These are phyloP conservation scores for Zaprionus camerounensis DNA, from an alignment of 1,140 invertebrate genomes.

Conservation along the genomic window DNA sequence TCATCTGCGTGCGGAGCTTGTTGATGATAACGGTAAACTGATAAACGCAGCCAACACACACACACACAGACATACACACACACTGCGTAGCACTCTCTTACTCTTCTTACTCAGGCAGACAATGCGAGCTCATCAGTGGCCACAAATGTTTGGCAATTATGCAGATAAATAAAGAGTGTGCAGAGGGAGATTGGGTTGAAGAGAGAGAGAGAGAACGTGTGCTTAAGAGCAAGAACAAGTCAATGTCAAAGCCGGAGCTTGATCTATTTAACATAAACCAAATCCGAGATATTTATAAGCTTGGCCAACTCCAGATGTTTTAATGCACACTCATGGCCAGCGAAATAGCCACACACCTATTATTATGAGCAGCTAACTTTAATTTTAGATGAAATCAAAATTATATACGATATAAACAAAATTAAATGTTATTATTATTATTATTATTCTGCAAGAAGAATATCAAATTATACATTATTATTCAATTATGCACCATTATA, in stretches of 20 bases:
- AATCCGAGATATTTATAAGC: too few relatives aligned
- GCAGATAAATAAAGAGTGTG: background rate
- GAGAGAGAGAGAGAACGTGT: background rate
- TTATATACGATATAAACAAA: too few relatives aligned
- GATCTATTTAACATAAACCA: too few relatives aligned
- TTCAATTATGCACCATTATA: too few relatives aligned
- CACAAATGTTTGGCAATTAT: constrained; percentile 39
- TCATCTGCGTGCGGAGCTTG: constrained; percentile 60
- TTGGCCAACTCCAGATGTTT: too few relatives aligned
- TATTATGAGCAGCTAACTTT: too few relatives aligned
- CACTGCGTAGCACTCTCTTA: constrained; percentile 9
- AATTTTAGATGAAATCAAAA: too few relatives aligned
- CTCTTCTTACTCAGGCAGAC: constrained; percentile 40
- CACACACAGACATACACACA: constrained; percentile 10
- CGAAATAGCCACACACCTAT: too few relatives aligned
- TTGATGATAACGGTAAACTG: constrained; percentile 79
- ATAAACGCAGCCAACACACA: constrained; percentile 66
- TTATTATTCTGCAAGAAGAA: too few relatives aligned
- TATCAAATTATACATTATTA: too few relatives aligned
- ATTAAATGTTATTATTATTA: too few relatives aligned
- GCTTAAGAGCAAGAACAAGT: background rate
- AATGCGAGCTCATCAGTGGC: constrained; percentile 65
- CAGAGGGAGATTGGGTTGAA: background rate
- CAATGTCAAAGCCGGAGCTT: background rate
- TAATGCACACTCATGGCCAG: too few relatives aligned